Evolutionary conservation across 2,113 vertebrate species (phyloP), one percentile per base, ranked within the genome.

Genomic region (Syngnathus scovelli): DNA sequence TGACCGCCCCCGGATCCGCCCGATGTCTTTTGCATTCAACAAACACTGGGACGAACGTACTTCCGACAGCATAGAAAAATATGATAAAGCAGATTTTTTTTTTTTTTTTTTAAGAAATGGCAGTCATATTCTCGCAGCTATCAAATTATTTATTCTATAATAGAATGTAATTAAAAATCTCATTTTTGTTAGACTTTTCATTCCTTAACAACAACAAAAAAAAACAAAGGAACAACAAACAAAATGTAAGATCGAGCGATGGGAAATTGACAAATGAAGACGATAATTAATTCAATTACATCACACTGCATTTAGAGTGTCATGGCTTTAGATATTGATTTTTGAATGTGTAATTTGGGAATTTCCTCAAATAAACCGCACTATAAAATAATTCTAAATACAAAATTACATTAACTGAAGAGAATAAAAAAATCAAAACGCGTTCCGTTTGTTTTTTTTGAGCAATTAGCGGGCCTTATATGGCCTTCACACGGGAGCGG

Each of bases 11-110:
- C 74, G n/a, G 61, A 44, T 23, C 41, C 49, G 77, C 72, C 71
- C 39, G 4, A 70, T 69, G 70, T 77, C 60, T 61, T n/a, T 38
- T 61, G 16, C 52, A 6, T 55, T 55, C 23, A n/a, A 5, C 68
- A 59, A 38, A 48, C 66, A 36, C 13, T 13, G 61, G 12, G 36
- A 16, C 23, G 64, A 72, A 79, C 64, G 65, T 58, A 33, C 38
- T 61, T n/a, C 1, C 49, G 72, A 74, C 82, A 77, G 55, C 68
- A 59, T 60, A 52, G 66, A 7, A 56, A 64, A 72, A 67, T 13
- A 44, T 19, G 11, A 13, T 46, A 54, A n/a, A 73, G 23, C 27
- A 64, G 52, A 55, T 10, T 1, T n/a, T 8, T 51, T 16, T 52
- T 10, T 1, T n/a, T 8, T 51, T 16, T 52, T 52, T 3, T 52